A percentile compares a stretch with the other conserved stretches of the same genome.
These are phyloP conservation scores for Meganola albula DNA, from an alignment of 2,888 invertebrate species.

Conservation along the genomic window DNA sequence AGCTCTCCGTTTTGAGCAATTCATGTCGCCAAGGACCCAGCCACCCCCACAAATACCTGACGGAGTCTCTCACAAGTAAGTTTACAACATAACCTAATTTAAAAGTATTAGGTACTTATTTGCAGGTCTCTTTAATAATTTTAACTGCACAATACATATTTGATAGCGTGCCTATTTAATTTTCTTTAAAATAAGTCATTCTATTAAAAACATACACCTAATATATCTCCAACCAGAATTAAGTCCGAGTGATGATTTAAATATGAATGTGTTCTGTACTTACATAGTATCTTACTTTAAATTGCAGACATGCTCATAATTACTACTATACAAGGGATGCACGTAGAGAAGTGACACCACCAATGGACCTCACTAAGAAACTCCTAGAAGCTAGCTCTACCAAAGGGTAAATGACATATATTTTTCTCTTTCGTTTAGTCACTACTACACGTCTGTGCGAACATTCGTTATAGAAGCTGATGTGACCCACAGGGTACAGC, in stretches of 20 bases:
- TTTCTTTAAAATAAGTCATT: no score
- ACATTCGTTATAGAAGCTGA: no score
- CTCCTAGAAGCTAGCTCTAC: slow-evolving; percentile 59
- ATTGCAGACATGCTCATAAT: slow-evolving; percentile 82
- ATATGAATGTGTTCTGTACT: no score
- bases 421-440: no score
- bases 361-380: slow-evolving; percentile 69
- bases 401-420: slow-evolving; percentile 62
- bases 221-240: no score
- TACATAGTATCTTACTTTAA: no score
- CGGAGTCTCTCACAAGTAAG: slow-evolving; percentile 84
- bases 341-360: slow-evolving; percentile 86
- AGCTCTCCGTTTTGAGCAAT: slow-evolving; percentile 82
- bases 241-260: no score
- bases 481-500: no score
- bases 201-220: no score
- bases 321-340: slow-evolving; percentile 92
- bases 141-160: no score
- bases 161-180: no score
- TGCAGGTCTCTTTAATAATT: not conserved
- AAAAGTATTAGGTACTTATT: not conserved
- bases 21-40: slow-evolving; percentile 84
- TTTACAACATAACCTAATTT: slow-evolving; percentile 14
- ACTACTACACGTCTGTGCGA: no score
- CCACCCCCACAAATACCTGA: slow-evolving; percentile 89